These are phyloP conservation scores for Pyrgilauda ruficollis DNA, from an alignment of 2,113 vertebrate genomes.

Conservation along the genomic window DNA sequence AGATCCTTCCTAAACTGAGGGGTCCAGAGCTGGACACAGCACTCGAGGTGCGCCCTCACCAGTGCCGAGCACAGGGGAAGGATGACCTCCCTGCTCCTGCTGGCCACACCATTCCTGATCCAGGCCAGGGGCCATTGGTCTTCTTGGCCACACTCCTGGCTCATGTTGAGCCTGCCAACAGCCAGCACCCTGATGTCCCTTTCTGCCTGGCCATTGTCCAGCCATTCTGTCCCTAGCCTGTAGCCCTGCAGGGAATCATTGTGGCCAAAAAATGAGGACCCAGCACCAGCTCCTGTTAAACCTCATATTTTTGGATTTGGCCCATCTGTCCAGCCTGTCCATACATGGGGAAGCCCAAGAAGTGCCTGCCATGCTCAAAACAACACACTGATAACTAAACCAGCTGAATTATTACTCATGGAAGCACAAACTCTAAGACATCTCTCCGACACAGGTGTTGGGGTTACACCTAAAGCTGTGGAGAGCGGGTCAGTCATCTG, in stretches of 20 bases:
- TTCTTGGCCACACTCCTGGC: background rate
- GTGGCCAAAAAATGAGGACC: accelerated
- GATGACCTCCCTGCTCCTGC: background rate
- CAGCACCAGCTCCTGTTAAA: background rate
- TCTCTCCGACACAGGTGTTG: background rate
- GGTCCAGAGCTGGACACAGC: background rate
- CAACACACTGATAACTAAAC: accelerated
- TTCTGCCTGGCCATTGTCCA: background rate
- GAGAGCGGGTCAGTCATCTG: background rate
- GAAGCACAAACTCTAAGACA: background rate
- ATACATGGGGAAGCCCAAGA: background rate
- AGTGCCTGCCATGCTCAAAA: background rate
- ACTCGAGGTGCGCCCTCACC: accelerated
- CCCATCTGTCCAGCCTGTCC: background rate
- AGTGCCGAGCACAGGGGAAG: accelerated
- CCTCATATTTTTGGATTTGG: background rate
- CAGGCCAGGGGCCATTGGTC: background rate
- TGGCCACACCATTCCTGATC: background rate
- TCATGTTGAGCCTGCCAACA: background rate
- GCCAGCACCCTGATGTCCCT: background rate
- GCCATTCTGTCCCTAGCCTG: no score
- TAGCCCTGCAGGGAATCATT: accelerated
- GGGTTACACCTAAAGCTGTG: background rate
- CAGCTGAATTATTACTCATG: background rate
- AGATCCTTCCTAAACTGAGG: accelerated